These are phyloP conservation scores for Zaprionus camerounensis DNA, from an alignment of 1,140 invertebrate genomes.

Conservation along the genomic window DNA sequence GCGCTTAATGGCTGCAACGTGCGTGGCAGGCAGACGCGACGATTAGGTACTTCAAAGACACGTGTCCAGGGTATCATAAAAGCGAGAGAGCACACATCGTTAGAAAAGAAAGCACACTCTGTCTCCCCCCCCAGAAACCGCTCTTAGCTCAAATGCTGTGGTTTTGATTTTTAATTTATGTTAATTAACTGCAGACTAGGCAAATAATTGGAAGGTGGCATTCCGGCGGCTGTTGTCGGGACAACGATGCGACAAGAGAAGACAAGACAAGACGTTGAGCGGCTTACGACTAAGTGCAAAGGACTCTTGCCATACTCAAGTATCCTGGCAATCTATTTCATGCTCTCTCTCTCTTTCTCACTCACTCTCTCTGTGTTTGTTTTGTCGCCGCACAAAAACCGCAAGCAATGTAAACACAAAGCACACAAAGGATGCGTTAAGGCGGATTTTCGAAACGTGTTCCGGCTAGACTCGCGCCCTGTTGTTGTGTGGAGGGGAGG, in stretches of 20 bases:
- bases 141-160: conserved; percentile 47
- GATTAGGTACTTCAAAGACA: conserved; percentile 54
- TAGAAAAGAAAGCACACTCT: conserved; percentile 3
- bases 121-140: background rate
- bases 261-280: conserved; percentile 21
- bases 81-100: conserved; percentile 28
- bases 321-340: conserved; percentile 29
- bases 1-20: conserved; percentile 70
- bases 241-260: conserved; percentile 29
- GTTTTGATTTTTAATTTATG: conserved; percentile 80
- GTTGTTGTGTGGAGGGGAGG: rapidly evolving
- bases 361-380: conserved; percentile 30
- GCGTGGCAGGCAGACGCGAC: conserved; percentile 44
- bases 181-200: conserved; percentile 67
- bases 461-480: background rate
- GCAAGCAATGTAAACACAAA: conserved; percentile 41
- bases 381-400: conserved; percentile 30
- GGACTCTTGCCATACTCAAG: conserved; percentile 41
- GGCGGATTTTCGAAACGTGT: conserved; percentile 13
- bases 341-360: background rate
- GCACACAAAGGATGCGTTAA: conserved; percentile 44
- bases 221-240: conserved; percentile 45
- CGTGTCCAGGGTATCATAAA: conserved; percentile 43
- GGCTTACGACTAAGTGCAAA: conserved; percentile 68
- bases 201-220: conserved; percentile 51